Conservation (phyloP, 2,888 invertebrate genomes). For the Incurvaria masculella region DNA sequence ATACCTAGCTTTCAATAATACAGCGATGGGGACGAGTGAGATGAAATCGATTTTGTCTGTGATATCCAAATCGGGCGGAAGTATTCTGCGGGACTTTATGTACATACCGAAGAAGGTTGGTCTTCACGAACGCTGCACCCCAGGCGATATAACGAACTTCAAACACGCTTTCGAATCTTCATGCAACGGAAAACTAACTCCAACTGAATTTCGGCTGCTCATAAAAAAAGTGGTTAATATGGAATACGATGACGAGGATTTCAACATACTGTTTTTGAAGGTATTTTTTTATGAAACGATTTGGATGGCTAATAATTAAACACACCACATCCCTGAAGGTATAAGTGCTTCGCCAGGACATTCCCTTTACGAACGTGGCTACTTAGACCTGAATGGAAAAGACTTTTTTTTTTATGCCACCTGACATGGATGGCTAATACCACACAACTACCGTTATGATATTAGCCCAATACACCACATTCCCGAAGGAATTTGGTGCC, state of each 20-base stretch:
- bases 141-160: slow-evolving; percentile 41
- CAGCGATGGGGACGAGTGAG: slow-evolving; percentile 26
- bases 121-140: slow-evolving; percentile 43
- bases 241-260: slow-evolving; percentile 56
- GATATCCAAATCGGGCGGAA: slow-evolving; percentile 35
- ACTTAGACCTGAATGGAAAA: not conserved
- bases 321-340: slow-evolving; percentile 18
- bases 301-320: not conserved
- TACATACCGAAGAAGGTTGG: slow-evolving; percentile 28
- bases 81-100: slow-evolving; percentile 23
- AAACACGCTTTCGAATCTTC: slow-evolving; percentile 43
- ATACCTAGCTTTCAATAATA: no score
- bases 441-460: no score
- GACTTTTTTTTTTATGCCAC: no score
- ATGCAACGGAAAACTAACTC: slow-evolving; percentile 35
- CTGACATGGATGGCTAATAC: no score
- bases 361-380: no score
- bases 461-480: no score
- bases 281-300: slow-evolving; percentile 30
- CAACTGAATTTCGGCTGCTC: slow-evolving; percentile 36
- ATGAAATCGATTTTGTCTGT: slow-evolving; percentile 30
- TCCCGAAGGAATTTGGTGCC: no score
- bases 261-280: slow-evolving; percentile 60
- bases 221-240: slow-evolving; percentile 41
- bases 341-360: slow-evolving; percentile 2